Base-by-base conservation (phyloP, 2,888 invertebrate species). In the Marronus borbonicus region DNA sequence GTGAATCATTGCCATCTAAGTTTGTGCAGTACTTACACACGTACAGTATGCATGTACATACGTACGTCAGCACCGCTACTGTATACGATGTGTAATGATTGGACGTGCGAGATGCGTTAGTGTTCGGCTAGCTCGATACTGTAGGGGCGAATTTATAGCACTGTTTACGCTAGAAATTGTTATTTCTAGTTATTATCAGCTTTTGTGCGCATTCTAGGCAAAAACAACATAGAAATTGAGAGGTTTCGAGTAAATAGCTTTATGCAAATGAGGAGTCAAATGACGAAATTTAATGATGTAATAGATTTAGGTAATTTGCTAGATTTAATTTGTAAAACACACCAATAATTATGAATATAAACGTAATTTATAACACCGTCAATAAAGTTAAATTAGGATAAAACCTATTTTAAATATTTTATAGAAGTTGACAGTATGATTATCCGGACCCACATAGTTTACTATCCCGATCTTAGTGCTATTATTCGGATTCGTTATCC, bases 1-100 rank as follows among this genome's bases (percentile, higher is more conserved):
- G 72, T 74, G 72, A 74, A 74, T 74, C 72, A 74, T 74, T 74
- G 60, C 60, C 24, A 50, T 50, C 49, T 68, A 20, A 12, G 28
- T 50, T 24, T 14, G 24, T 68, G 28, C 49, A 50, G 14, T 58
- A 58, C 55, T 12, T 20, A 58, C 55, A 58, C 2, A 58, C 55
- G 20, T 69, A 69, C 49, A 20, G 20, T 68, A 49, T 50, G 28
- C 12, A 68, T 50, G 50, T 24, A 68, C 24, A 24, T 24, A 68
- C 12, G 49, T 24, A 8, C 36, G 3, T 39, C 17, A 17, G 17
- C 17, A 65, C 17, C 8, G 39, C n/a, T 36, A 36, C 17, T 39
- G 65, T 36, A 39, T 66, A 49, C 20, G 24, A 0, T 24, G 24
- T 28, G 62, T 62, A 31, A 31, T 62, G 28, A 31, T 62, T 55